Conservation (phyloP, 2,113 vertebrate genomes). For the sheep (Ovis aries) region ARS-UI_Ramb_v3.0 NC_056072.1:2192501-2193000, state of each 20-base stretch:
- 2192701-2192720: background rate
- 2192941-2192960: background rate
- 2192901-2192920: background rate
- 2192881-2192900: background rate
- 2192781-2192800: background rate
- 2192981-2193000: background rate
- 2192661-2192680: background rate
- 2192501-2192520: background rate
- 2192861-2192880: background rate
- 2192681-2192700: background rate
- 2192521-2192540: background rate
- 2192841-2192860: background rate
- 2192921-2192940: background rate
- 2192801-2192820: background rate
- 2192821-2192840: background rate
- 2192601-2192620: background rate
- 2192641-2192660: background rate
- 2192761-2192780: background rate
- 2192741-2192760: background rate
- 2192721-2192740: background rate
- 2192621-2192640: background rate
- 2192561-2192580: background rate
- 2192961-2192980: background rate
- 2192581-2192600: background rate
- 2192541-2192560: background rate